A percentile compares a stretch with the other conserved stretches of the same genome.
phyloP scores from a whole-genome alignment of 2,797 vertebrate species.

The Varecia variegata region DNA sequence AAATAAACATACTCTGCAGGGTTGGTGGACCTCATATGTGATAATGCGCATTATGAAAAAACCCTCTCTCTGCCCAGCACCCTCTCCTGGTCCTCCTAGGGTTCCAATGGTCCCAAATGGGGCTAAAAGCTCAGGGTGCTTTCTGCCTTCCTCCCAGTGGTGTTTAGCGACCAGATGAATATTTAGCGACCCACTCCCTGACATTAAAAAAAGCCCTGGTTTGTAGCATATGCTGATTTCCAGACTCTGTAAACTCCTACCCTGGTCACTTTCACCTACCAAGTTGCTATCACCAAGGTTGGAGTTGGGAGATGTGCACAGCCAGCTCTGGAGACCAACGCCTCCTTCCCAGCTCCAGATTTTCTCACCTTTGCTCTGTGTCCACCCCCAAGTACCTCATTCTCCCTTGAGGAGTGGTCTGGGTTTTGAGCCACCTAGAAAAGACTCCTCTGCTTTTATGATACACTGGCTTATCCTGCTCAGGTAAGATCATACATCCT shows the following conservation, averaged over 20 bases:
- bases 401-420: background rate
- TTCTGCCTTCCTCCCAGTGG: background rate
- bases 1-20: background rate
- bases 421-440: background rate
- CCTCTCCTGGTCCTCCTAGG: background rate
- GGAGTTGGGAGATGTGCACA: background rate
- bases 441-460: background rate
- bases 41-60: background rate
- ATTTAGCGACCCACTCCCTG: background rate
- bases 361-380: background rate
- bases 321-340: background rate
- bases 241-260: background rate
- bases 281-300: background rate
- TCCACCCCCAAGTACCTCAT: too few species aligned
- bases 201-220: background rate
- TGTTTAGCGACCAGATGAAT: background rate
- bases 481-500: background rate
- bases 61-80: background rate
- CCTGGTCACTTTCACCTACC: background rate
- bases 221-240: background rate
- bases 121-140: background rate
- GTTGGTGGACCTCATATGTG: background rate
- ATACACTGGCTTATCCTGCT: background rate
- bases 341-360: background rate
- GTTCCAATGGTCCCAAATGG: background rate